Percentiles rank a stretch among this genome's conserved stretches.
phyloP scores from a whole-genome alignment of 1,140 invertebrate genomes.

The Ctenoplectra terminalis region DNA sequence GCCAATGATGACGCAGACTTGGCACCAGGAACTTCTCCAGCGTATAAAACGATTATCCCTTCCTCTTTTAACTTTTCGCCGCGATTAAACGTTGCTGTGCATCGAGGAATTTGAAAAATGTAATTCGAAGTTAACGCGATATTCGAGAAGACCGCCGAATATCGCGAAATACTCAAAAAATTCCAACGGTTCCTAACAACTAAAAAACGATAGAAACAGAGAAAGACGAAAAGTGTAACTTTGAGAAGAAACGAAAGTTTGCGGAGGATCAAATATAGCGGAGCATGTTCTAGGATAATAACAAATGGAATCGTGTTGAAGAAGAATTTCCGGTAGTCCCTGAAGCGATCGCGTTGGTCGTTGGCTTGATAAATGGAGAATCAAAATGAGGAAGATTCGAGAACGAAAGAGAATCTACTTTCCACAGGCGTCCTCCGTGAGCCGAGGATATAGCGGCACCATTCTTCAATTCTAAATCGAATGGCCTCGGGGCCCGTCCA shows the following conservation, averaged over 20 bases:
- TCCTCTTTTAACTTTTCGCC: background rate
- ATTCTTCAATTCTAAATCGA: conserved; percentile 79
- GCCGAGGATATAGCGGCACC: conserved; percentile 69
- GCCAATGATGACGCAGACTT: conserved; percentile 50
- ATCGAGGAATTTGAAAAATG: conserved; percentile 5
- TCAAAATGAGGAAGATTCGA: conserved; percentile 55
- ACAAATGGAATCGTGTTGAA: conserved; percentile 23
- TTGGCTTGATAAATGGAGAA: conserved; percentile 52
- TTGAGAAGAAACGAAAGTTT: background rate
- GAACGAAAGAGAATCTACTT: conserved; percentile 57
- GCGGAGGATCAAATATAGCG: too few species aligned
- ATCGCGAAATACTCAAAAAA: conserved; percentile 1
- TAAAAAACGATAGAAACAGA: too few species aligned
- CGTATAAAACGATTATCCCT: conserved; percentile 41
- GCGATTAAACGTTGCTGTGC: conserved; percentile 8
- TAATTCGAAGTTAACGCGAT: background rate
- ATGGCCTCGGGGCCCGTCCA: conserved; percentile 72
- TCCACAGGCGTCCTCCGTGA: conserved; percentile 59
- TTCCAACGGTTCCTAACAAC: background rate
- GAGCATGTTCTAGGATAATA: conserved; percentile 8
- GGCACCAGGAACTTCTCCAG: conserved; percentile 34
- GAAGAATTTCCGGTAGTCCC: conserved; percentile 31
- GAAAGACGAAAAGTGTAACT: too few species aligned
- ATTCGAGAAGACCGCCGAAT: too few species aligned
- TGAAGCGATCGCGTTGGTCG: conserved; percentile 39